phyloP scores from a whole-genome alignment of 1,140 invertebrate species.

The Danaus melanippus region DNA sequence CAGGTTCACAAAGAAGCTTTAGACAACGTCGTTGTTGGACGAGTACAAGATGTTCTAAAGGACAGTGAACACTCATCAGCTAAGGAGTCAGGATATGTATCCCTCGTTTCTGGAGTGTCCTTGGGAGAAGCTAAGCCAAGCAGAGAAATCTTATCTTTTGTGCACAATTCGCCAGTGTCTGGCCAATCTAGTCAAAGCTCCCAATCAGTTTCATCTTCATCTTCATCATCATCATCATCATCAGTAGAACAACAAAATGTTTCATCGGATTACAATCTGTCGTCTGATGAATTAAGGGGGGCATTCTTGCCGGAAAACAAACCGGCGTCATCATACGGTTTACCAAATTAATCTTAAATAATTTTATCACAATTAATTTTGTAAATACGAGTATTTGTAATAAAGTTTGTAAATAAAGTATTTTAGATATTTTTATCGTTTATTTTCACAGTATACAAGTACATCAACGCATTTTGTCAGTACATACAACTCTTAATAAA shows the following conservation, averaged over 20 bases:
- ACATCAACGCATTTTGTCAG: conserved; percentile 20
- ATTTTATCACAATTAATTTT: conserved; percentile 10
- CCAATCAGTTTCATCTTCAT: conserved; percentile 15
- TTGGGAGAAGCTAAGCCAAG: conserved; percentile 54
- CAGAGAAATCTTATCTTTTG: conserved; percentile 55
- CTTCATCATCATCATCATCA: conserved; percentile 13
- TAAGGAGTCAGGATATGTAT: conserved; percentile 43
- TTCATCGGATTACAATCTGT: conserved; percentile 7
- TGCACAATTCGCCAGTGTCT: conserved; percentile 37
- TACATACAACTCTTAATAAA: conserved; percentile 35
- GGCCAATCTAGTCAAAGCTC: conserved; percentile 13
- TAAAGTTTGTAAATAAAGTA: conserved; percentile 28
- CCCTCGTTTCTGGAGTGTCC: conserved; percentile 53
- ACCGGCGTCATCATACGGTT: conserved; percentile 31
- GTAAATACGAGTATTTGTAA: conserved; percentile 34
- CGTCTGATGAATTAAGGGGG: conserved; percentile 4
- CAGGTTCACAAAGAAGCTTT: conserved; percentile 44
- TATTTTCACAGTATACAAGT: not conserved
- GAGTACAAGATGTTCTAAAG: conserved; percentile 50
- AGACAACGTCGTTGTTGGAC: conserved; percentile 44
- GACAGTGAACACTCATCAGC: conserved; percentile 53
- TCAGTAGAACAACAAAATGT: not conserved
- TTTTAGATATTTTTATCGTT: conserved; percentile 7
- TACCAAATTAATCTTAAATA: conserved; percentile 27
- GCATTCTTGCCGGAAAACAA: conserved; percentile 29